Base-by-base conservation (phyloP, 2,888 invertebrate genomes). In the Phorcus lineatus region DNA sequence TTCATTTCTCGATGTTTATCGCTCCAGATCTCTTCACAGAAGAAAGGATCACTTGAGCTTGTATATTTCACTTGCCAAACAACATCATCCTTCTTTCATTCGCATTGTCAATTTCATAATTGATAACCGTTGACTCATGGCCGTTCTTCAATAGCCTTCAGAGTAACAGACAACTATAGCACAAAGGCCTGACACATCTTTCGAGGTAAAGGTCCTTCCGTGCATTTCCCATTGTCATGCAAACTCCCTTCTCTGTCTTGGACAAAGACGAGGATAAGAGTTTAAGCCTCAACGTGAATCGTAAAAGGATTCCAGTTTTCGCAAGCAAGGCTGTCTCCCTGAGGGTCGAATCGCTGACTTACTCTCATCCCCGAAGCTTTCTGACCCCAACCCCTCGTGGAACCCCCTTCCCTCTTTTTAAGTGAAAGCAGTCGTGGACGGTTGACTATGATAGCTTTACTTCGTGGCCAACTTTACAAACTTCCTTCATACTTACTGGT, bases 41-140 rank as follows among this genome's bases (percentile, higher is more conserved):
- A 62, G 62, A 62, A 62, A 62, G 28, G 28, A 62, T 16, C 62
- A 62, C 62, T 62, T 62, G 28, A 62, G 62, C 28, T 28, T 62
- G 62, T 62, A 62, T 62, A 62, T 62, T 62, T 62, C 62, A 62
- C 62, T 62, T 62, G 47, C 62, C 62, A 62, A 62, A 62, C 28
- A 62, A 62, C 24, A 62, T 62, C 62, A 62, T 62, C 62, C 62
- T 24, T 62, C 62, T 62, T 62, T 62, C 28, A 62, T 62, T 28
- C 28, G 13, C 28, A 62, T 62, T 62, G 62, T 62, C 28, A 62
- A 62, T 62, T 62, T 62, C 62, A 62, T 62, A 62, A 62, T 62
- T 62, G 62, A 62, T 62, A 62, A 62, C 62, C 22, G 62, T 62
- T 62, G 62, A 62, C 62, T 62, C 62, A 62, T 62, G 28, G 28